Conservation (phyloP, 2,888 invertebrate genomes). For the Yponomeuta evonymella region DNA sequence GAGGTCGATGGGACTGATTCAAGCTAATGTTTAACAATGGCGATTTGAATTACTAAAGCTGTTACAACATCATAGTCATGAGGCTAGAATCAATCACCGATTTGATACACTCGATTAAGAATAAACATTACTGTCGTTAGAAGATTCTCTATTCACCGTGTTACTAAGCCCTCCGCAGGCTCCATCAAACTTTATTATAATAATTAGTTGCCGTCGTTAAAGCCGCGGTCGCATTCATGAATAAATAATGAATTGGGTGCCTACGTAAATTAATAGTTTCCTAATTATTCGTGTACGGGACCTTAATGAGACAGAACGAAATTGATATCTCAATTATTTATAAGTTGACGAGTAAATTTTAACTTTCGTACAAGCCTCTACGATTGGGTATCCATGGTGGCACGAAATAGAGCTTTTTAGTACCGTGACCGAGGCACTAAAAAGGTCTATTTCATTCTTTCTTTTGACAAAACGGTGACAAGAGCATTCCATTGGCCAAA, state of each 20-base stretch:
- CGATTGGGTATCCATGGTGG: too few species aligned
- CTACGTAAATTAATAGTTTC: slow-evolving; percentile 9
- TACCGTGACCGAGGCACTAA: too few species aligned
- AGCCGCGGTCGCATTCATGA: slow-evolving; percentile 4
- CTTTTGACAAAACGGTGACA: too few species aligned
- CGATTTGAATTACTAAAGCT: slow-evolving; percentile 10
- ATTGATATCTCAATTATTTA: slow-evolving; percentile 12
- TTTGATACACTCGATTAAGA: slow-evolving; percentile 5
- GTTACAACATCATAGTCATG: neutral
- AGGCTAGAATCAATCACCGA: neutral
- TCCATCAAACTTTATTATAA: slow-evolving; percentile 1
- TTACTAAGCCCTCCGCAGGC: too few species aligned
- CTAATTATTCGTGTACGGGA: slow-evolving; percentile 11
- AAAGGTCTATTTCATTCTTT: too few species aligned
- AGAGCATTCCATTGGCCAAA: too few species aligned
- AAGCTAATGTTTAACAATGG: slow-evolving; percentile 12
- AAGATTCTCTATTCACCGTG: neutral
- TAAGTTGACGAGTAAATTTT: slow-evolving; percentile 4
- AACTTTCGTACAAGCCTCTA: too few species aligned
- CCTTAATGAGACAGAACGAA: slow-evolving; percentile 5
- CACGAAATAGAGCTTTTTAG: too few species aligned
- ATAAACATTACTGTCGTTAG: slow-evolving; percentile 4
- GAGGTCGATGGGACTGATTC: neutral
- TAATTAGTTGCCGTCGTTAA: neutral
- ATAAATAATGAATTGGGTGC: slow-evolving; percentile 5